Base-by-base conservation (phyloP, 2,113 vertebrate genomes). In the Gasterosteus nipponicus region DNA sequence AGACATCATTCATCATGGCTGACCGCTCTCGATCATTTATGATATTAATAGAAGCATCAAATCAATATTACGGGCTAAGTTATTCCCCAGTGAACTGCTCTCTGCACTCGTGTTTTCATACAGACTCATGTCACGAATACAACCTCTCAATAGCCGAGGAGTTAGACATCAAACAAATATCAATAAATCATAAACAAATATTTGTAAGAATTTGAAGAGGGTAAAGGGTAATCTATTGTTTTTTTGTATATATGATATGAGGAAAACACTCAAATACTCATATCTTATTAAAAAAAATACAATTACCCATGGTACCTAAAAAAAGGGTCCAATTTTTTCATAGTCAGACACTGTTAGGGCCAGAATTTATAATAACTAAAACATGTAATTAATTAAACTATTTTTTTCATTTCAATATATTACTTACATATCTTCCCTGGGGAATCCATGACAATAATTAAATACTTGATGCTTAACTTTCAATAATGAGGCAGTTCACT, bases 21-120 rank as follows among this genome's bases (percentile, higher is more conserved):
- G 91, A 90, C 93, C 88, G 81, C 73, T 79, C 79, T 92, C 89
- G 14, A 88, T 92, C 91, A 90, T 81, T 69, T 77, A 67, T 83
- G 78, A 71, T 77, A 86, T 86, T 77, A 82, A 87, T 75, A 79
- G 86, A 87, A 60, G 9, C 81, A 61, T 73, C 75, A 49, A 82
- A 80, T 87, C 77, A 78, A 70, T 81, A 68, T 62, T 74, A 69
- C 66, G 65, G 63, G 53, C 51, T 35, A 1, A 63, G 82, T 22
- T 77, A 57, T 74, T 81, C 86, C 80, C 81, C 31, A 4, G 70
- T 54, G 73, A 77, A 56, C 62, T 53, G 47, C 64, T 81, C 69
- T 75, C 54, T 78, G 61, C 75, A 39, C 19, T 29, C 51, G 35
- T 80, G 70, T 51, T 62, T 84, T 54, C 79, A 66, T 81, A 46